Base-by-base conservation (phyloP, 1,140 invertebrate genomes). In the Drosophila yakuba region DNA sequence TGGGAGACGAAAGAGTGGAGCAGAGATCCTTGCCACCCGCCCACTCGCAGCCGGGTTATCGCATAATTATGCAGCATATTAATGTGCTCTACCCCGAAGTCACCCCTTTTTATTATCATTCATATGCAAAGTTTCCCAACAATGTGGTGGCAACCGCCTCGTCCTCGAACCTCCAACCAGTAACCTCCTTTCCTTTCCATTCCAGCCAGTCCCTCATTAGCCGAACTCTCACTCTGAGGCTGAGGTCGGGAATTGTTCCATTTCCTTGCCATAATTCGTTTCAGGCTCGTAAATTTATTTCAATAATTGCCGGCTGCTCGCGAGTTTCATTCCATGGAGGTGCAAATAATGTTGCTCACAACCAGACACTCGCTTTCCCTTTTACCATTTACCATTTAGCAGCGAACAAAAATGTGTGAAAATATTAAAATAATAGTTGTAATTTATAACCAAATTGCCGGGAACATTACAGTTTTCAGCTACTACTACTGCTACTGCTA, bases 21-120 rank as follows among this genome's bases (percentile, higher is more conserved):
- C 10, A 55, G 56, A 55, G 56, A 14, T 6, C 17, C 38, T 1
- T 25, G 10, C 56, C 12, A 17, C 38, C 17, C 17, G 17, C 17
- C 32, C 63, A 38, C 25, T 28, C 15, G 20, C 25, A n/a, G 8
- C 38, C 12, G 47, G 84, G 83, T 88, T 86, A 88, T 88, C 83
- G 78, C 80, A 88, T 88, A 88, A 88, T 88, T 89, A 88, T 89
- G 84, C 84, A 77, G 84, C 80, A 88, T 84, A 88, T 88, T 89
- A 88, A 88, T 88, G 80, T 77, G 71, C 78, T 80, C 80, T 63
- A 67, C 39, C 54, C 50, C 55, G 17, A n/a, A 50, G 41, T 48
- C 59, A 23, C 57, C 54, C 63, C 45, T 75, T 63, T 52, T 63
- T 52, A 67, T 78, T 78, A 80, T 68, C 56, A 80, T 80, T 84